Evolutionary conservation across 2,888 invertebrate species (phyloP).

Genomic region (Melitaea athalia): DNA sequence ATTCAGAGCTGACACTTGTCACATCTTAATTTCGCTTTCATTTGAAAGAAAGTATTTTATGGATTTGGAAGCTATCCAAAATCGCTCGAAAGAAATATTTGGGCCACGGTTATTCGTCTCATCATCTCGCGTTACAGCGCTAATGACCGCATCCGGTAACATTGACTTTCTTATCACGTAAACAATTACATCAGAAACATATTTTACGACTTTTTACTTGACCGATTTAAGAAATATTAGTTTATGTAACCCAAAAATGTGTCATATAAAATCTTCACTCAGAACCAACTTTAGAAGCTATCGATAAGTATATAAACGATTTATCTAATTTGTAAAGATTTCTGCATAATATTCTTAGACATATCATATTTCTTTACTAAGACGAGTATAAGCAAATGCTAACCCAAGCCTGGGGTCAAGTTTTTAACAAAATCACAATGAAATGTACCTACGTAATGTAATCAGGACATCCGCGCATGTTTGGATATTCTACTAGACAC

Average conservation of each 20-base stretch:
- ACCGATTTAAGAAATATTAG: not conserved
- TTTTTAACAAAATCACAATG: too few relatives aligned
- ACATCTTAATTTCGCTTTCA: conserved; percentile 24
- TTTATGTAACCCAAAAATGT: not conserved
- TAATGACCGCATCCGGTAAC: conserved; percentile 74
- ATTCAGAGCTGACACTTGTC: conserved; percentile 14
- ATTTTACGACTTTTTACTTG: conserved; percentile 48
- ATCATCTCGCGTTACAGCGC: conserved; percentile 70
- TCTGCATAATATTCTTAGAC: too few relatives aligned
- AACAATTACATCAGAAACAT: conserved; percentile 67
- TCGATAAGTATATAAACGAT: too few relatives aligned
- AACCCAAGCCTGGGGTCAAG: not conserved
- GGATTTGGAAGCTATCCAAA: conserved; percentile 74
- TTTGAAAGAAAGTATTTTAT: conserved; percentile 65
- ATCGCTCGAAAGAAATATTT: conserved; percentile 68
- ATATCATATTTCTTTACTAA: not conserved
- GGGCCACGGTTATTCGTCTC: conserved; percentile 71
- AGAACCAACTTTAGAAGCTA: not conserved
- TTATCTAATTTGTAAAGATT: too few relatives aligned
- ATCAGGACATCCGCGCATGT: too few relatives aligned
- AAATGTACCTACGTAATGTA: too few relatives aligned
- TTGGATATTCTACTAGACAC: too few relatives aligned
- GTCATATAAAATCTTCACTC: not conserved
- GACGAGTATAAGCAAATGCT: not conserved
- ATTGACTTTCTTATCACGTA: conserved; percentile 76